phyloP scores from a whole-genome alignment of 2,797 vertebrate genomes.

The Remorina albescens region DNA sequence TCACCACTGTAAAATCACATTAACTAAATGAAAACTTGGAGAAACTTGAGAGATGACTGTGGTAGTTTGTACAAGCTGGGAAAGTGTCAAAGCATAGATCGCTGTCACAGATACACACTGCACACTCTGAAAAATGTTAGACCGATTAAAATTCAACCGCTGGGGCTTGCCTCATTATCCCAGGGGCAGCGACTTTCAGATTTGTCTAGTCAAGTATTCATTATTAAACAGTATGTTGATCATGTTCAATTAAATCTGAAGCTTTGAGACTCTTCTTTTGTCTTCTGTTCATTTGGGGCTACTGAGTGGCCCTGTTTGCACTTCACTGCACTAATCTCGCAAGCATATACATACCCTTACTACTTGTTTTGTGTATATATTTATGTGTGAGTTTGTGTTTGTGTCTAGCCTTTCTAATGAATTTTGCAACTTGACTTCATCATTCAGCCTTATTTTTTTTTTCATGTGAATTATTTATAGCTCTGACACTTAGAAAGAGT shows the following conservation, averaged over 20 bases:
- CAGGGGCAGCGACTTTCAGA: conserved; percentile 76
- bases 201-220: conserved; percentile 81
- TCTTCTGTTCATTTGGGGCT: conserved; percentile 52
- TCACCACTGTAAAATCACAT: conserved; percentile 13
- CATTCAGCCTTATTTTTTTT: conserved; percentile 30
- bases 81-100: conserved; percentile 72
- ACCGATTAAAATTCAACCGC: conserved; percentile 70
- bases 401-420: not conserved
- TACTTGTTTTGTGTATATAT: conserved; percentile 22
- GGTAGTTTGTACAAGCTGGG: conserved; percentile 63
- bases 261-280: conserved; percentile 65
- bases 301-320: conserved; percentile 58
- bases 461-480: conserved; percentile 52
- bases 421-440: conserved; percentile 26
- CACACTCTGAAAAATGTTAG: conserved; percentile 62
- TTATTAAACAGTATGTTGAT: conserved; percentile 84
- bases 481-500: conserved; percentile 54
- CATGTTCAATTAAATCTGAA: conserved; percentile 71
- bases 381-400: not conserved
- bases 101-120: conserved; percentile 74
- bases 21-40: conserved; percentile 20
- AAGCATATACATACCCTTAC: conserved; percentile 30
- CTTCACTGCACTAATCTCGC: conserved; percentile 55
- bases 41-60: conserved; percentile 44
- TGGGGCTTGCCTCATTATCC: conserved; percentile 79